Evolutionary conservation across 2,888 invertebrate genomes (phyloP), one percentile per base, ranked within the genome.

Genomic region (Dicranocentrus wangi): DNA sequence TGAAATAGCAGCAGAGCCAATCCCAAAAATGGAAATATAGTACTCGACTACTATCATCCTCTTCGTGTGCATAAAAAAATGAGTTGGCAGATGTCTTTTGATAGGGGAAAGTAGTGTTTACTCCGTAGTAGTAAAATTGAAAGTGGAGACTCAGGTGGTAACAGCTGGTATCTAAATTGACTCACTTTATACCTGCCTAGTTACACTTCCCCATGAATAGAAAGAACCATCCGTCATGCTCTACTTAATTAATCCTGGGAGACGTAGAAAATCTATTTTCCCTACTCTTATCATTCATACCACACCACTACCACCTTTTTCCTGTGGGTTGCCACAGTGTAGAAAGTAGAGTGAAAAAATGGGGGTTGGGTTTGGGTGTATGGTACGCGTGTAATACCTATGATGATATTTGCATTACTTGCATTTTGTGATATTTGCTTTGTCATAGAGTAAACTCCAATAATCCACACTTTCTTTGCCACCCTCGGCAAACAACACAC

Each of bases 111-210:
- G n/a, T n/a, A n/a, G n/a, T n/a, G n/a, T n/a, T n/a, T n/a, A 27
- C 8, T 60, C 39, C 39, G 27, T 15, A 13, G 60, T n/a, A n/a
- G n/a, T n/a, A n/a, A 27, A 25, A 15, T 8, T 39, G 5, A 13
- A 8, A 51, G 19, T 19, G 13, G 19, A 51, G 51, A 51, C 51
- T n/a, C 51, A 51, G 51, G 51, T 51, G 51, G 51, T 51, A 51
- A 51, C 51, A 51, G 51, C 51, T 21, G 51, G 51, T 21, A 15
- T 51, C 17, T 17, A 51, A 51, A 51, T 51, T 51, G 51, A 19
- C 51, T 51, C 51, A 51, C 51, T 51, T 51, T 51, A 19, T 51
- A 51, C 51, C 51, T 51, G 51, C 51, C 51, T 51, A n/a, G 39
- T 13, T 13, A 8, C 39, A 39, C 39, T 39, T 39, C 39, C 13